Evolutionary conservation across 2,797 vertebrate species (phyloP).

Genomic region (Orestias chungarensis): DNA sequence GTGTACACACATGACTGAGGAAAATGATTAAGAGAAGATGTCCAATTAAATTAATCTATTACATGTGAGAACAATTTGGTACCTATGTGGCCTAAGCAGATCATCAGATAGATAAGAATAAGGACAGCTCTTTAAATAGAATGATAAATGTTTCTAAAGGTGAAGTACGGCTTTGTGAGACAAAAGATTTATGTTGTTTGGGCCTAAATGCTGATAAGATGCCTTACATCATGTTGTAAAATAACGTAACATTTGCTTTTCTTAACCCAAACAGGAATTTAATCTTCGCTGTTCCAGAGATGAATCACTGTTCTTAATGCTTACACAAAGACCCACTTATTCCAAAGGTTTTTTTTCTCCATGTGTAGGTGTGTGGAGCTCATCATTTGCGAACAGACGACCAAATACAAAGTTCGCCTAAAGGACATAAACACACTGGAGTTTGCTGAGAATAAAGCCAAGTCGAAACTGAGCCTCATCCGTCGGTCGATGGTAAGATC

Average conservation of each 20-base stretch:
- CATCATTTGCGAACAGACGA: constrained; percentile 96
- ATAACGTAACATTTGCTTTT: not conserved
- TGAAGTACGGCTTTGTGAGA: not conserved
- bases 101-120: not conserved
- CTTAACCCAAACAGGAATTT: not conserved
- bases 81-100: constrained; percentile 3
- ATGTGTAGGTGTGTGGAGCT: constrained; percentile 90
- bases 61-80: constrained; percentile 21
- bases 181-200: not conserved
- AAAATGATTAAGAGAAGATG: not conserved
- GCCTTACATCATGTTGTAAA: not conserved
- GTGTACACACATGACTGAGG: not conserved
- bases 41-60: constrained; percentile 22
- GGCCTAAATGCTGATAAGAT: not conserved
- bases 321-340: not conserved
- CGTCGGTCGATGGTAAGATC: constrained; percentile 93
- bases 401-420: constrained; percentile 93
- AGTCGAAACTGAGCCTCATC: constrained; percentile 92
- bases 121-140: not conserved
- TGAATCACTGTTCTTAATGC: not conserved
- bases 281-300: not conserved
- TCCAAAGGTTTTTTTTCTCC: constrained; percentile 16
- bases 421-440: constrained; percentile 98
- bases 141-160: not conserved
- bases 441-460: constrained; percentile 98